Base-by-base conservation (phyloP, 2,113 vertebrate species). In the Corythornis vintsioides region DNA sequence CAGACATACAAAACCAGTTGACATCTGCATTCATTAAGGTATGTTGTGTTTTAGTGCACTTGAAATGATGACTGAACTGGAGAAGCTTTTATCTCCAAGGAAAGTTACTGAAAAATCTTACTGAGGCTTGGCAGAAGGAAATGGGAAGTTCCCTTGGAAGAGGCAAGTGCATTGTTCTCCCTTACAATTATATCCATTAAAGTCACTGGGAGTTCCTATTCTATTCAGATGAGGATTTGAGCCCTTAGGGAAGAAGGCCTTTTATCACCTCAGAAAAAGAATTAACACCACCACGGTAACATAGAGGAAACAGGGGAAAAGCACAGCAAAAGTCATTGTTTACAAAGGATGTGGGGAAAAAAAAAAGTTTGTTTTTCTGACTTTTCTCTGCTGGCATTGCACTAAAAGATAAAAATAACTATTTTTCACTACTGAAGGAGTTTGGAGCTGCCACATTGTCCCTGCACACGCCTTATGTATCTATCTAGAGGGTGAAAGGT, bases 211-310 rank as follows among this genome's bases (percentile, higher is more conserved):
- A 89, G 78, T 77, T 93, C 0, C 6, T 85, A 95, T 94, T 96
- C 84, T 95, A 94, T 95, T 92, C 87, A 92, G 84, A 94, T 89
- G 75, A 93, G 94, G 89, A 89, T 92, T 89, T 91, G 64, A 91
- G 40, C 20, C 24, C 26, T 83, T 52, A 50, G 33, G 19, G 67
- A 7, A 29, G 10, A 48, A 56, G 18, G 14, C 28, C 13, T 84
- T 92, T 95, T 95, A 83, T 89, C 83, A 93, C 82, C 82, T 93
- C 38, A 83, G 64, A 86, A 88, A 89, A 88, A 83, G 91, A 88
- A 83, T 90, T 95, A 93, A 74, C 91, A 71, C 84, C 60, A 50
- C 4, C 13, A 7, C n/a, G 75, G n/a, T 81, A 86, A 83, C 75
- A 61, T 10, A 72, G 60, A 89, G 85, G 76, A 91, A 89, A 38